Conservation (phyloP, 2,113 vertebrate genomes). For the Rhinogobius similis region DNA sequence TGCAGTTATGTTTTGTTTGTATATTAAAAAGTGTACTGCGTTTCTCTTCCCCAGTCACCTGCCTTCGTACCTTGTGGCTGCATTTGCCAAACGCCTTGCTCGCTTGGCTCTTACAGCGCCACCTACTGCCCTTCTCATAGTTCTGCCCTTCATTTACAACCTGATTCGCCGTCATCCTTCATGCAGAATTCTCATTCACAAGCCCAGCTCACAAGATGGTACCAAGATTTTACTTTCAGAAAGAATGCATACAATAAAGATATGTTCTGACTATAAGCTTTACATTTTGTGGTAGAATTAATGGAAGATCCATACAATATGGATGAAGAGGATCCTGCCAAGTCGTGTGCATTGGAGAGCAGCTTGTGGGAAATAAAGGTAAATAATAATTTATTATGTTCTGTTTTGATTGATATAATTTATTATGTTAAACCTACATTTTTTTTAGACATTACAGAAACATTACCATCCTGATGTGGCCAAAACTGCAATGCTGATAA, state of each 20-base stretch:
- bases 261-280: neutral
- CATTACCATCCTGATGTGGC: conserved; percentile 93
- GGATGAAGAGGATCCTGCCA: conserved; percentile 83
- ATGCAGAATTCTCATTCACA: conserved; percentile 86
- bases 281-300: conserved; percentile 67
- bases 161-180: conserved; percentile 90
- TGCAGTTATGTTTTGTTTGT: neutral
- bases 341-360: conserved; percentile 89
- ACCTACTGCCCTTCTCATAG: conserved; percentile 85
- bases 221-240: neutral
- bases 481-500: conserved; percentile 83
- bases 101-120: conserved; percentile 88
- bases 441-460: conserved; percentile 84
- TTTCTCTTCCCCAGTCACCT: conserved; percentile 81
- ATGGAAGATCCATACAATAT: conserved; percentile 86
- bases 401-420: too few relatives aligned
- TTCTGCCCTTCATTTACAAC: conserved; percentile 92
- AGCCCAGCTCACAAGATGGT: conserved; percentile 74
- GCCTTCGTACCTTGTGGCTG: conserved; percentile 91
- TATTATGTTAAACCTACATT: neutral
- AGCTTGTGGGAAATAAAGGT: conserved; percentile 94
- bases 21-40: neutral
- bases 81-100: conserved; percentile 90
- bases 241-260: neutral
- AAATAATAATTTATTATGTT: neutral